Evolutionary conservation across 2,113 vertebrate species (phyloP).

Genomic region (Chaetops frenatus): DNA sequence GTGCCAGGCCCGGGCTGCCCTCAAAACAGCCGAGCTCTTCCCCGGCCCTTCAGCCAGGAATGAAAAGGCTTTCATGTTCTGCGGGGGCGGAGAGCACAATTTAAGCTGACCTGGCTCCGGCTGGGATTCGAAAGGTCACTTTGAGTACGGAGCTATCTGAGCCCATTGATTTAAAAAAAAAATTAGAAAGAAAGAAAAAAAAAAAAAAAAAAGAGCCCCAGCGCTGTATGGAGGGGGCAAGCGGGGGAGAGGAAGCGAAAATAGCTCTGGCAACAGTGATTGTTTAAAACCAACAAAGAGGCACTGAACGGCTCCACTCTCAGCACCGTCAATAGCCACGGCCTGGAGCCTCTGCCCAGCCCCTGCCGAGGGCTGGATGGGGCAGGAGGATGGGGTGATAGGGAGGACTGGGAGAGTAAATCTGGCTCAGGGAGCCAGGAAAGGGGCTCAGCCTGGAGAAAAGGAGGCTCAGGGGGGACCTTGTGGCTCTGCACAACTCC

Average conservation of each 20-base stretch:
- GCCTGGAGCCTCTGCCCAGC: neutral
- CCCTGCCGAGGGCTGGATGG: neutral
- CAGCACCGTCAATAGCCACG: neutral
- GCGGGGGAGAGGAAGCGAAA: slow-evolving; percentile 42
- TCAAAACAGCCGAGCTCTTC: neutral
- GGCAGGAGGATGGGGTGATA: fast-evolving
- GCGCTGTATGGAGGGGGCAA: neutral
- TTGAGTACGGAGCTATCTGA: slow-evolving; percentile 2
- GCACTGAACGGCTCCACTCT: slow-evolving; percentile 41
- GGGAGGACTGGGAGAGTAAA: fast-evolving
- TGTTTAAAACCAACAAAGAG: slow-evolving; percentile 69
- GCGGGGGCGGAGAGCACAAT: slow-evolving; percentile 44
- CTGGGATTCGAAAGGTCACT: slow-evolving; percentile 51
- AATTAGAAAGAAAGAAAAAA: neutral
- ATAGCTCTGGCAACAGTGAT: slow-evolving; percentile 55
- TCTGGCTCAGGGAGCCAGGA: neutral
- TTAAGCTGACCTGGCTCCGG: slow-evolving; percentile 35
- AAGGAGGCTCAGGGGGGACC: neutral
- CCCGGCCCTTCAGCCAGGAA: neutral
- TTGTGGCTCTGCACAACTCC: neutral
- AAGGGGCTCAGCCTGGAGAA: neutral
- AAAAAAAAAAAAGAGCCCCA: neutral
- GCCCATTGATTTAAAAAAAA: slow-evolving; percentile 12
- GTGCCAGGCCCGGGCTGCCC: neutral
- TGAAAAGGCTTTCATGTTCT: slow-evolving; percentile 47